A percentile compares a stretch with the other conserved stretches of the same genome.
phyloP scores from a whole-genome alignment of 2,113 vertebrate species.

The Limanda limanda region DNA sequence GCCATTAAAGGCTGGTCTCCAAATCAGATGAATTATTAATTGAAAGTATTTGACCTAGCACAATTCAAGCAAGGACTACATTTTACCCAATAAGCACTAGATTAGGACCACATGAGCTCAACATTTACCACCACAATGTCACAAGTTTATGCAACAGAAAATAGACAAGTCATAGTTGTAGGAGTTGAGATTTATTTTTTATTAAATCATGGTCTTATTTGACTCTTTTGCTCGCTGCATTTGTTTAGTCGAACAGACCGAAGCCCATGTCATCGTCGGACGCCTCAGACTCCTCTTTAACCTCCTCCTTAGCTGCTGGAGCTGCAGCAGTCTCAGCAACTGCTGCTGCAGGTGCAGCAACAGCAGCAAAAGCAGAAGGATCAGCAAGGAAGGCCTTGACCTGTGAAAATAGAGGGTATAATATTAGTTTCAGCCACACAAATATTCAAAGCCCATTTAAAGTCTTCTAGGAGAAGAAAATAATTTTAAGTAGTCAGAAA shows the following conservation, averaged over 20 bases:
- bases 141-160: background rate
- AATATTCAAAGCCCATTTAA: no score
- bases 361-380: conserved; percentile 91
- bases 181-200: conserved; percentile 23
- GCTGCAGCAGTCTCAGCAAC: conserved; percentile 80
- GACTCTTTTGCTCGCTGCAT: conserved; percentile 42
- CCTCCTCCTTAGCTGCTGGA: conserved; percentile 84
- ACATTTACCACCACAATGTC: background rate
- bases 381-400: conserved; percentile 96
- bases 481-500: background rate
- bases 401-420: conserved; percentile 39
- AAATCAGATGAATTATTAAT: no score
- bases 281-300: conserved; percentile 93
- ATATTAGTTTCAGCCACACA: background rate
- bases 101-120: no score
- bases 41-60: no score
- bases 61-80: no score
- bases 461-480: background rate
- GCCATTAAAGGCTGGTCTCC: no score
- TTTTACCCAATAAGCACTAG: no score
- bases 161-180: background rate
- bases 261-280: conserved; percentile 98
- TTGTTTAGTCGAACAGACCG: conserved; percentile 90
- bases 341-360: conserved; percentile 77
- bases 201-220: conserved; percentile 57